Evolutionary conservation across 1,140 invertebrate species (phyloP), one percentile per base, ranked within the genome.

Genomic region (Stenopsyche tienmushanensis): DNA sequence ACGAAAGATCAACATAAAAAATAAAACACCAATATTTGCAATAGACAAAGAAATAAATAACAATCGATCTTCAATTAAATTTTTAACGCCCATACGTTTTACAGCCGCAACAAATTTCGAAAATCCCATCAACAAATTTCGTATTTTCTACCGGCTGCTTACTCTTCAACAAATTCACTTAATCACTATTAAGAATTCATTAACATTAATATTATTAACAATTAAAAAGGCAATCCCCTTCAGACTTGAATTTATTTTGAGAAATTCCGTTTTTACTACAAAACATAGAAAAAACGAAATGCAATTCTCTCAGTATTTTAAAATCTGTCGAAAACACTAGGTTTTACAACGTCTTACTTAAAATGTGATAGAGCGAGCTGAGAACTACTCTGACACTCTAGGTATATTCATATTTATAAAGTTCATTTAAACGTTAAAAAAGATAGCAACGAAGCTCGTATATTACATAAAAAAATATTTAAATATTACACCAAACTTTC

Each of bases 161-260:
- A 64, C 41, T 64, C 54, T 44, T 66, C 68, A 66, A 70, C 68
- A 70, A 67, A 50, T 64, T 63, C 65, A 62, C 64, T 66, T 67
- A 70, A 55, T 24, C 17, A 58, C 69, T 70, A 70, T 70, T 70
- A 70, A 70, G 69, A 70, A 70, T 66, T 65, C 60, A 63, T 65
- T 67, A 67, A 70, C 58, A 70, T 70, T 70, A 70, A 66, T 66
- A 66, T 49, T 63, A 41, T 70, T 70, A 70, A 70, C 69, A 67
- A 70, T 70, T 70, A 70, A 65, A 70, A 70, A 70, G 69, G 69
- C 69, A 70, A 42, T 70, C 69, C 69, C 69, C 65, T 62, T 70
- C 69, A 70, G 69, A 70, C 69, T 70, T 70, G 65, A 70, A 67
- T 67, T 70, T 64, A 67, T 70, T 70, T 67, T 62, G 65, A 67